These are phyloP conservation scores for Gambelia wislizenii DNA, from an alignment of 2,797 vertebrate species.

Conservation along the genomic window DNA sequence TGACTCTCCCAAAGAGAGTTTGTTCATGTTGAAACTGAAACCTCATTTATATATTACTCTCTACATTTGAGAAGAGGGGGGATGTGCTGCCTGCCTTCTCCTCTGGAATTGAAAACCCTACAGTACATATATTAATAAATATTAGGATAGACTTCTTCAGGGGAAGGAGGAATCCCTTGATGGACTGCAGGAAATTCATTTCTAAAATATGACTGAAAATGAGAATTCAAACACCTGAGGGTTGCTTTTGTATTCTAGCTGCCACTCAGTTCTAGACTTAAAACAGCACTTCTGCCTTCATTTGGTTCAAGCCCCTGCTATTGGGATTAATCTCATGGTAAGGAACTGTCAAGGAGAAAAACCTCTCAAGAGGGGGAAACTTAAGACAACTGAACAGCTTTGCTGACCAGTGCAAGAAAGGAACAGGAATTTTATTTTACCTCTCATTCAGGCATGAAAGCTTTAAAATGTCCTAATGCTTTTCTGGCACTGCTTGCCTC, in stretches of 20 bases:
- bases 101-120: conserved; percentile 24
- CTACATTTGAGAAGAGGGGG: conserved; percentile 44
- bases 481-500: conserved; percentile 66
- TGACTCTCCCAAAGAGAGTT: conserved; percentile 56
- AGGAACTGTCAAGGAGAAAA: conserved; percentile 20
- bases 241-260: conserved; percentile 51
- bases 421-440: conserved; percentile 63
- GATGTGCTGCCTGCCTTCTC: conserved; percentile 44
- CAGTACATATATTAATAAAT: conserved; percentile 17
- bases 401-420: conserved; percentile 58
- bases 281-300: conserved; percentile 59
- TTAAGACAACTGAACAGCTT: conserved; percentile 65
- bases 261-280: conserved; percentile 63
- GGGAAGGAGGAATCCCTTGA: background rate
- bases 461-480: conserved; percentile 69
- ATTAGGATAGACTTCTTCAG: conserved; percentile 28
- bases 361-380: conserved; percentile 47
- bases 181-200: conserved; percentile 48
- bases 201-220: conserved; percentile 37
- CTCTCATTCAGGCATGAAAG: conserved; percentile 68
- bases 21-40: background rate
- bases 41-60: conserved; percentile 37
- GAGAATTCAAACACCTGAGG: conserved; percentile 49
- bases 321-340: conserved; percentile 35
- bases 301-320: conserved; percentile 57